Conservation (phyloP, 2,797 vertebrate species). For the Menidia menidia region DNA sequence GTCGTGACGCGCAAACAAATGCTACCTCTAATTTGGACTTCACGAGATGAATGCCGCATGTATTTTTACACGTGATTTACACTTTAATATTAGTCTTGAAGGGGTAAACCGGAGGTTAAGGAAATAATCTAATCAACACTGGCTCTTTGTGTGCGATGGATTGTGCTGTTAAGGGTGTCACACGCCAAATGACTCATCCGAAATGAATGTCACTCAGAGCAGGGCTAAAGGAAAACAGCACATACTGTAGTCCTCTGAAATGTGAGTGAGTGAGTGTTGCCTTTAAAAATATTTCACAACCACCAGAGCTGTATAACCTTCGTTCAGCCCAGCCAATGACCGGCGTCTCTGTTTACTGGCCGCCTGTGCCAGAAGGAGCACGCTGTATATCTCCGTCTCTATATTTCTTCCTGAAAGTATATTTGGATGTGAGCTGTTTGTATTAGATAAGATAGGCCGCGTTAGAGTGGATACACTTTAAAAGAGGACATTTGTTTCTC, state of each 20-base stretch:
- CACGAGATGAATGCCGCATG: slow-evolving; percentile 14
- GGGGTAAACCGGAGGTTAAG: slow-evolving; percentile 46
- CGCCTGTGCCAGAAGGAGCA: slow-evolving; percentile 12
- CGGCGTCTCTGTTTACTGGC: slow-evolving; percentile 42
- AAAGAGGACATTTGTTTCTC: slow-evolving; percentile 51
- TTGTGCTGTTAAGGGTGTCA: slow-evolving; percentile 9
- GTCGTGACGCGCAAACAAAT: slow-evolving; percentile 27
- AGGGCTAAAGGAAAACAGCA: slow-evolving; percentile 1
- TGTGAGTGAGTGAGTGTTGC: slow-evolving; percentile 12
- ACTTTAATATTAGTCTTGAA: slow-evolving; percentile 55
- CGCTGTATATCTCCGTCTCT: slow-evolving; percentile 14
- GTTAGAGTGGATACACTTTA: slow-evolving; percentile 39
- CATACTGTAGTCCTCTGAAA: not conserved
- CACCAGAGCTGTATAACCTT: slow-evolving; percentile 4
- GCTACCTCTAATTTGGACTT: slow-evolving; percentile 37
- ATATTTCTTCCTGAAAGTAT: slow-evolving; percentile 43
- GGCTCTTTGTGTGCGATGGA: slow-evolving; percentile 27
- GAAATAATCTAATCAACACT: slow-evolving; percentile 49
- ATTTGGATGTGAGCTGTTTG: slow-evolving; percentile 47
- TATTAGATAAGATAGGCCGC: slow-evolving; percentile 46
- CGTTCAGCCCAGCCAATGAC: slow-evolving; percentile 15
- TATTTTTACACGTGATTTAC: slow-evolving; percentile 49
- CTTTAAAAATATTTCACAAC: slow-evolving; percentile 25
- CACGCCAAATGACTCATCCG: not conserved
- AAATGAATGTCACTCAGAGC: slow-evolving; percentile 18